phyloP scores from a whole-genome alignment of 2,888 invertebrate genomes.

The Hofmannophila pseudospretella region DNA sequence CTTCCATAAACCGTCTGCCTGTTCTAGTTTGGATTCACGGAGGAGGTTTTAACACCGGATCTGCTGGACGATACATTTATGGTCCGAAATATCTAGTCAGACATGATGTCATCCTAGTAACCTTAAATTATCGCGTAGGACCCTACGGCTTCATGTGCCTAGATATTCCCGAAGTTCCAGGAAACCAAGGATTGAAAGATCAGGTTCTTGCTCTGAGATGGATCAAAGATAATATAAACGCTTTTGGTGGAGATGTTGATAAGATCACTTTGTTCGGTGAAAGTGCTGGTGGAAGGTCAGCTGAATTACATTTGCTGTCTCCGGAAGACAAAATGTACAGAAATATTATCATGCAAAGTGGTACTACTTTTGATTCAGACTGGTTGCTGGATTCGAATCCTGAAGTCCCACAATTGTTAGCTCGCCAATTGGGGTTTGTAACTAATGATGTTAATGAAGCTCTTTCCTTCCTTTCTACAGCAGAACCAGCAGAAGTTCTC shows the following conservation, averaged over 20 bases:
- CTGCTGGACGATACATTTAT: slow-evolving; percentile 19
- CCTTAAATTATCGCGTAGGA: slow-evolving; percentile 40
- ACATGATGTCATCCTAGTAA: slow-evolving; percentile 43
- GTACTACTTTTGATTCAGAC: slow-evolving; percentile 27
- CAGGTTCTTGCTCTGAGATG: slow-evolving; percentile 42
- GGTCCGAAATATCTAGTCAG: slow-evolving; percentile 38
- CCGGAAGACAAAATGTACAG: slow-evolving; percentile 30
- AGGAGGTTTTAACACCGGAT: slow-evolving; percentile 32
- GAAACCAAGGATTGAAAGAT: slow-evolving; percentile 52
- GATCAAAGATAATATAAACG: slow-evolving; percentile 41
- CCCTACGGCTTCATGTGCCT: slow-evolving; percentile 54
- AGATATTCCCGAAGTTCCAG: slow-evolving; percentile 35
- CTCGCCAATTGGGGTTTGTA: slow-evolving; percentile 27
- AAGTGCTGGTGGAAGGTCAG: slow-evolving; percentile 39
- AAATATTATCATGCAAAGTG: slow-evolving; percentile 41
- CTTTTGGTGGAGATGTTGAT: slow-evolving; percentile 43
- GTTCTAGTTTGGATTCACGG: slow-evolving; percentile 46
- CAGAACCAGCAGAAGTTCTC: slow-evolving; percentile 14
- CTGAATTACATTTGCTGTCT: slow-evolving; percentile 42
- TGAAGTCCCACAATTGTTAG: slow-evolving; percentile 30
- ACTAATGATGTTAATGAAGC: slow-evolving; percentile 27
- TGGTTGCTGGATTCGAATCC: slow-evolving; percentile 27
- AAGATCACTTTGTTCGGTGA: slow-evolving; percentile 40
- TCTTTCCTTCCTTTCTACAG: slow-evolving; percentile 25
- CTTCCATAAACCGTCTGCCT: slow-evolving; percentile 28